Evolutionary conservation across 2,888 invertebrate genomes (phyloP).

Genomic region (Dynastes grantii): DNA sequence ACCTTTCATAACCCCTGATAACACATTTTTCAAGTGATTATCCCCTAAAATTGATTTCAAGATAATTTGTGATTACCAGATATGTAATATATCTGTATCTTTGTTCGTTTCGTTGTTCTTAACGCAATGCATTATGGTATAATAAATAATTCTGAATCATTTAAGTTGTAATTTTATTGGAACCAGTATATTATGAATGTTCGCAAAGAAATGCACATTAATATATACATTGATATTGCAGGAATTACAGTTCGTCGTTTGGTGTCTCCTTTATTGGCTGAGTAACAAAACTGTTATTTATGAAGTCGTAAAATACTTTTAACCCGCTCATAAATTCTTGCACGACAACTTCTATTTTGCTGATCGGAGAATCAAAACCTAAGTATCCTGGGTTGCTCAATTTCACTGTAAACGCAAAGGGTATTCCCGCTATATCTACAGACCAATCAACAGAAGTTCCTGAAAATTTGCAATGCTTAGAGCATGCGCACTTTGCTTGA

Average conservation of each 20-base stretch:
- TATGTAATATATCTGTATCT: no score
- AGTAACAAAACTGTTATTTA: neutral
- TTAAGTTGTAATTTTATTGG: no score
- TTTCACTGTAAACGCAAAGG: slow-evolving; percentile 78
- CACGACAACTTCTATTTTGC: slow-evolving; percentile 54
- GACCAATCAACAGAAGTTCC: slow-evolving; percentile 81
- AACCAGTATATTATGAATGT: no score
- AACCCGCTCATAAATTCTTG: slow-evolving; percentile 38
- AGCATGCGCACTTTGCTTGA: slow-evolving; percentile 71
- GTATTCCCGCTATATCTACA: slow-evolving; percentile 73
- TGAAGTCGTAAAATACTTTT: slow-evolving; percentile 40
- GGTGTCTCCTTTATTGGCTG: neutral
- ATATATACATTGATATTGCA: no score
- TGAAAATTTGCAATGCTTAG: slow-evolving; percentile 69
- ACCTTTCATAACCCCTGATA: no score
- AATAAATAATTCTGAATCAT: no score
- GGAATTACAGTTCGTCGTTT: no score
- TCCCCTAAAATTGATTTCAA: neutral
- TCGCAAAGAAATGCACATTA: no score
- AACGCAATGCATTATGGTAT: no score
- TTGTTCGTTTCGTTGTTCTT: no score
- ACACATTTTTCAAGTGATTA: no score
- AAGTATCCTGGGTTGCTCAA: slow-evolving; percentile 75
- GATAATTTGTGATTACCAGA: neutral
- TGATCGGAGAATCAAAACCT: slow-evolving; percentile 75